phyloP scores from a whole-genome alignment of 2,888 invertebrate species.

The Eupithecia insigniata region DNA sequence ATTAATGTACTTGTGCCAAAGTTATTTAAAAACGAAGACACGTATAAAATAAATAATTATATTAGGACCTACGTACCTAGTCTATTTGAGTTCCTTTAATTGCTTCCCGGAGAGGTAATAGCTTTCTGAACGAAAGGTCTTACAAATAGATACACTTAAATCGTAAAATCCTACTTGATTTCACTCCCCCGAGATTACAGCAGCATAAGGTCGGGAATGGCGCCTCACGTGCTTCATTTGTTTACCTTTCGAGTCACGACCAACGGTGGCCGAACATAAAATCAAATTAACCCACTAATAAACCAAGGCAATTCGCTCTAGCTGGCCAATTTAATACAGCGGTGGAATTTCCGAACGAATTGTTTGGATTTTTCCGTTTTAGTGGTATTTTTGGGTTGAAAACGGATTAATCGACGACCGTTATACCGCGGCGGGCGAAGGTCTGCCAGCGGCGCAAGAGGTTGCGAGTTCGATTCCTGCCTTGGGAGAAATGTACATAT shows the following conservation, averaged over 20 bases:
- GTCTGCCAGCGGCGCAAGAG: too few species aligned
- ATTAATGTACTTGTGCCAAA: not conserved
- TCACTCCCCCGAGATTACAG: conserved; percentile 20
- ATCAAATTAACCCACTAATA: conserved; percentile 79
- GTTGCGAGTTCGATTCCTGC: too few species aligned
- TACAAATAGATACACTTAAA: conserved; percentile 12
- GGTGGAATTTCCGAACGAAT: conserved; percentile 46
- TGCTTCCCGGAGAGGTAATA: not conserved
- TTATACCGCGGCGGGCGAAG: too few species aligned
- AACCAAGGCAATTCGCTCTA: conserved; percentile 74
- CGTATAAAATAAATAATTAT: not conserved
- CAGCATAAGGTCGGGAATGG: conserved; percentile 33
- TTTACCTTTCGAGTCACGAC: conserved; percentile 73
- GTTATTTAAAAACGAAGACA: not conserved
- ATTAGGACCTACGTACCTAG: not conserved
- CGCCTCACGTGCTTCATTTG: conserved; percentile 47
- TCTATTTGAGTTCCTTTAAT: conserved; percentile 2
- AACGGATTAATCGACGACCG: too few species aligned
- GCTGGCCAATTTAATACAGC: conserved; percentile 64
- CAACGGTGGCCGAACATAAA: conserved; percentile 67
- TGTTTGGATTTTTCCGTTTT: conserved; percentile 36
- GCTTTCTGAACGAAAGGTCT: conserved; percentile 5
- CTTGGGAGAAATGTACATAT: too few species aligned
- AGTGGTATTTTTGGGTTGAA: not conserved
- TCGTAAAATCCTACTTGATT: conserved; percentile 17